These are phyloP conservation scores for Leptinotarsa peninsularis DNA, from an alignment of 2,888 invertebrate species.

Conservation along the genomic window DNA sequence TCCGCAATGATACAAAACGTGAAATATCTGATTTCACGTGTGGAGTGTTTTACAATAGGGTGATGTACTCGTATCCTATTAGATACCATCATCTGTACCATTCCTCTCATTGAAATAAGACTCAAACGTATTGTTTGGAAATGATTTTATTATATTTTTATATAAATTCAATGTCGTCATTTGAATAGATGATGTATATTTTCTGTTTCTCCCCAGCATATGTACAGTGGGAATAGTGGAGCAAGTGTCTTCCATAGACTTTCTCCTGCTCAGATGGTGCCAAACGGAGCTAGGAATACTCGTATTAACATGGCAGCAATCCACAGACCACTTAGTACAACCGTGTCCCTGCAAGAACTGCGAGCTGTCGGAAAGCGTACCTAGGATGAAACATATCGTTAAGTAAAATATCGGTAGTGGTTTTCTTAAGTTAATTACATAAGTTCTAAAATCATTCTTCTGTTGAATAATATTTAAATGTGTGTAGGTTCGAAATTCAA, in stretches of 20 bases:
- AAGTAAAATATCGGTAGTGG: background rate
- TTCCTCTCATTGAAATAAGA: background rate
- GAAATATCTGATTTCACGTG: background rate
- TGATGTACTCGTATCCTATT: too few relatives aligned
- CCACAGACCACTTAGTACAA: constrained; percentile 44
- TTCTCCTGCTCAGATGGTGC: constrained; percentile 51
- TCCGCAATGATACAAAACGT: background rate
- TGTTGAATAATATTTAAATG: background rate
- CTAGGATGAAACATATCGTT: constrained; percentile 31
- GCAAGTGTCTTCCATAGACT: constrained; percentile 41
- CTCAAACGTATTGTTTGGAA: background rate
- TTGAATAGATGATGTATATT: constrained; percentile 1
- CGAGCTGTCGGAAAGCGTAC: constrained; percentile 32
- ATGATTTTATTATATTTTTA: background rate
- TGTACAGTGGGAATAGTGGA: constrained; percentile 29
- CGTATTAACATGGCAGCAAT: constrained; percentile 36
- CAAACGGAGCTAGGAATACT: constrained; percentile 33
- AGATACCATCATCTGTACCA: too few relatives aligned
- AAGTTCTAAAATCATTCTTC: constrained; percentile 4
- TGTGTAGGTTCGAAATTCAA: background rate
- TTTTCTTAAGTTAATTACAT: background rate
- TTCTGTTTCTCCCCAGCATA: constrained; percentile 35
- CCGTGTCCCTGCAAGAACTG: constrained; percentile 45
- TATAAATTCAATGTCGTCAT: background rate
- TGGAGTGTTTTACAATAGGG: too few relatives aligned